A percentile compares a stretch with the other conserved stretches of the same genome.
Conservation (phyloP, 2,888 invertebrate species). For the Gari tellinella region DNA sequence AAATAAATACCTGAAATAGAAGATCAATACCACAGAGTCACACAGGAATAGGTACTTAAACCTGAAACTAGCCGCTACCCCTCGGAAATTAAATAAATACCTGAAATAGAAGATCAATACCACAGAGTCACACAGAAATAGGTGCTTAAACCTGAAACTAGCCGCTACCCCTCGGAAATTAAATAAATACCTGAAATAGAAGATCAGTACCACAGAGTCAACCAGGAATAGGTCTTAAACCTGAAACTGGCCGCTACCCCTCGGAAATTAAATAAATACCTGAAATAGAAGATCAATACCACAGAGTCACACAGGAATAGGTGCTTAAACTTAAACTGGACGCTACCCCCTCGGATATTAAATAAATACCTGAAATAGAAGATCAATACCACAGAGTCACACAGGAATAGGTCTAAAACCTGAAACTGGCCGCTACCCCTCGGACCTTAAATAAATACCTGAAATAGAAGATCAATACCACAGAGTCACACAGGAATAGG, state of each 20-base stretch:
- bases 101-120: conserved; percentile 91
- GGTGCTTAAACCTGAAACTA: conserved; percentile 97
- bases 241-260: conserved; percentile 99
- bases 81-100: conserved; percentile 97
- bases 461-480: conserved; percentile 88
- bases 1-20: conserved; percentile 91
- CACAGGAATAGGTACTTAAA: conserved; percentile 97
- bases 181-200: conserved; percentile 91
- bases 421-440: conserved; percentile 98
- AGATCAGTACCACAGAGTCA: conserved; percentile 92
- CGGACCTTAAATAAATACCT: conserved; percentile 98
- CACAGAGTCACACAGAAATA: conserved; percentile 95
- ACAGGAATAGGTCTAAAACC: conserved; percentile 97
- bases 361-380: conserved; percentile 91
- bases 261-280: conserved; percentile 97
- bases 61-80: conserved; percentile 98
- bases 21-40: conserved; percentile 92
- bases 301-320: conserved; percentile 96
- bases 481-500: conserved; percentile 95
- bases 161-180: conserved; percentile 99
- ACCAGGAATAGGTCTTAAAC: conserved; percentile 97
- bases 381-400: conserved; percentile 96
- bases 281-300: conserved; percentile 88
- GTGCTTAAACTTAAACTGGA: conserved; percentile 99
- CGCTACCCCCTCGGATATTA: conserved; percentile 98